These are phyloP conservation scores for Horisme vitalbata DNA, from an alignment of 2,888 invertebrate species.

Conservation along the genomic window DNA sequence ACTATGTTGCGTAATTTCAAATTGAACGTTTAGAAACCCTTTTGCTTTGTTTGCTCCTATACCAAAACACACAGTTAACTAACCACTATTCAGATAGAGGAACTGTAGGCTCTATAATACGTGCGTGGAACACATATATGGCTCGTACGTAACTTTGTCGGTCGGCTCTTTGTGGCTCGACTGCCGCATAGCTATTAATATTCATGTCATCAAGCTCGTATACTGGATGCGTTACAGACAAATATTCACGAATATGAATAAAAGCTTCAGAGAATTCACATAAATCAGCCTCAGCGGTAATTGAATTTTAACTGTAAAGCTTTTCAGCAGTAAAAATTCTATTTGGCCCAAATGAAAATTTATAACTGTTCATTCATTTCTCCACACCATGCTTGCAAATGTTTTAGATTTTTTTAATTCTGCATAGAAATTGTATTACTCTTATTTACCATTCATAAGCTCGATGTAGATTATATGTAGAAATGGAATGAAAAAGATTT, in stretches of 20 bases:
- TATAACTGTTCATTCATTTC: conserved; percentile 10
- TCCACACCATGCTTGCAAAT: background rate
- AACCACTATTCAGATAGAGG: background rate
- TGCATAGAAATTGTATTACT: background rate
- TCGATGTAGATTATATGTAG: too few relatives aligned
- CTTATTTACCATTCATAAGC: too few relatives aligned
- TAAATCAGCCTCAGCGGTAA: conserved; percentile 21
- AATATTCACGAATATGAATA: conserved; percentile 39
- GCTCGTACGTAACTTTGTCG: conserved; percentile 50
- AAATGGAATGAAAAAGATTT: background rate
- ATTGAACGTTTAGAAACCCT: too few relatives aligned
- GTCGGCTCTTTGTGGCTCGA: conserved; percentile 38
- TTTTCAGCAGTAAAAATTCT: conserved; percentile 37
- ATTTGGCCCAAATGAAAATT: conserved; percentile 24
- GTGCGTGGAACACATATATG: conserved; percentile 3
- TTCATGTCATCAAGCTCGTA: conserved; percentile 51
- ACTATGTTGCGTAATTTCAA: too few relatives aligned
- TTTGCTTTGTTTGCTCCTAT: too few relatives aligned
- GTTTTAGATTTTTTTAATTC: background rate
- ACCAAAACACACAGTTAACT: background rate
- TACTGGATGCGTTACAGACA: conserved; percentile 20
- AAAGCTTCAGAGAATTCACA: conserved; percentile 42
- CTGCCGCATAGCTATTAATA: conserved; percentile 50
- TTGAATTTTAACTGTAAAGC: conserved; percentile 35
- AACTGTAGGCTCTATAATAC: background rate